Conservation (phyloP, 2,888 invertebrate genomes). For the Mesodorylaimus sp. region DNA sequence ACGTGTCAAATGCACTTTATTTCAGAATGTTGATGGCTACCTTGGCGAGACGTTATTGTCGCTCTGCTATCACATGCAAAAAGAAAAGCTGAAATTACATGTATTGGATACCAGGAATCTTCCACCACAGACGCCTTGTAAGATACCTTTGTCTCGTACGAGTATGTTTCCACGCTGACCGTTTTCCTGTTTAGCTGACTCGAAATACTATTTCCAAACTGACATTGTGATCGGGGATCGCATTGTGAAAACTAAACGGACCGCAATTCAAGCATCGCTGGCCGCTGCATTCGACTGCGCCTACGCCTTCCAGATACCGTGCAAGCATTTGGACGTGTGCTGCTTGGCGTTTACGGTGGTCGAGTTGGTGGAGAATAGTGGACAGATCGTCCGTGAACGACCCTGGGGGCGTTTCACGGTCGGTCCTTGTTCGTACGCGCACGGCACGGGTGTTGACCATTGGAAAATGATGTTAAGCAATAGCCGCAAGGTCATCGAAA, state of each 20-base stretch:
- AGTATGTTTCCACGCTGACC: not conserved
- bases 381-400: no score
- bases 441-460: constrained; percentile 12
- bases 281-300: not conserved
- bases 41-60: constrained; percentile 4
- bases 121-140: not conserved
- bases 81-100: constrained; percentile 8
- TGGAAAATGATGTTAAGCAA: constrained; percentile 12
- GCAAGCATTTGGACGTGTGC: constrained; percentile 10
- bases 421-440: constrained; percentile 11
- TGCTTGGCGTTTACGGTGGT: constrained; percentile 10
- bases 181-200: not conserved
- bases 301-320: constrained; percentile 9
- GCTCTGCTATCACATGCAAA: constrained; percentile 4
- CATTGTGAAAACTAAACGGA: constrained; percentile 10
- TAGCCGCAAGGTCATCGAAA: constrained; percentile 4
- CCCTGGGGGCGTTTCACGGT: constrained; percentile 7
- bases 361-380: constrained; percentile 1
- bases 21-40: not conserved
- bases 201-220: constrained; percentile 4
- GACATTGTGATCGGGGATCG: constrained; percentile 8
- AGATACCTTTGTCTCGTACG: not conserved
- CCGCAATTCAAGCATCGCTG: not conserved
- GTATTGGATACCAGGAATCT: constrained; percentile 6
- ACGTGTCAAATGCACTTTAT: not conserved